phyloP scores from a whole-genome alignment of 2,888 invertebrate species.

The Pseudococcus jackbeardsleyi region DNA sequence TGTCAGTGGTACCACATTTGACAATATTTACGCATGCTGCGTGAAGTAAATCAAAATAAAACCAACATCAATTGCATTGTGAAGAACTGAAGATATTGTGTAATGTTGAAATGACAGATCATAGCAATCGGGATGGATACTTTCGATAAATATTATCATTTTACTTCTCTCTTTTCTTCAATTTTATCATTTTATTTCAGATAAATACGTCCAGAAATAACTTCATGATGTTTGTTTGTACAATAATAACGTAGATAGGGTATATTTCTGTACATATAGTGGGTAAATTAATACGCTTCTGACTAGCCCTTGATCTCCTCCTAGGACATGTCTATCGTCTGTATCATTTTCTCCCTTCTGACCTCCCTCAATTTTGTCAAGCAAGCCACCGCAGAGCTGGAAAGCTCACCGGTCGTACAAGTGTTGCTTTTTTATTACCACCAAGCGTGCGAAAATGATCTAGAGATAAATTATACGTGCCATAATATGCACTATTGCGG shows the following conservation, averaged over 20 bases:
- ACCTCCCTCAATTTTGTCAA: background rate
- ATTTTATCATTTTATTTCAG: background rate
- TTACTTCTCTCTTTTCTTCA: background rate
- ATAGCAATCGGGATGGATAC: background rate
- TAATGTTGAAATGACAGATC: too few species aligned
- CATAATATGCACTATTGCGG: background rate
- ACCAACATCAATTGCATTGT: background rate
- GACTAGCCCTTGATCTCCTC: too few species aligned
- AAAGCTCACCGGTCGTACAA: background rate
- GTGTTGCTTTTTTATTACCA: conserved; percentile 7
- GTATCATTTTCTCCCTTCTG: background rate
- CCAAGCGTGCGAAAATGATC: conserved; percentile 22
- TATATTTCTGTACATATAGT: too few species aligned
- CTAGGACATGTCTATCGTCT: too few species aligned
- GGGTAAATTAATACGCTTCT: too few species aligned
- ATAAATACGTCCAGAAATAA: background rate
- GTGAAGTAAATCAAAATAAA: background rate
- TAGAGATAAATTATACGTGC: background rate
- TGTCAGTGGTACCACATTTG: background rate
- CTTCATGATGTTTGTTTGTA: background rate
- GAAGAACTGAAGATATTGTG: too few species aligned
- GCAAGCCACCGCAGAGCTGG: background rate
- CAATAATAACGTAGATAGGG: background rate
- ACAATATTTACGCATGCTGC: background rate
- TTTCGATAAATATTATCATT: background rate